A percentile compares a stretch with the other conserved stretches of the same genome.
Conservation (phyloP, 2,888 invertebrate species). For the Eristalis arbustorum region DNA sequence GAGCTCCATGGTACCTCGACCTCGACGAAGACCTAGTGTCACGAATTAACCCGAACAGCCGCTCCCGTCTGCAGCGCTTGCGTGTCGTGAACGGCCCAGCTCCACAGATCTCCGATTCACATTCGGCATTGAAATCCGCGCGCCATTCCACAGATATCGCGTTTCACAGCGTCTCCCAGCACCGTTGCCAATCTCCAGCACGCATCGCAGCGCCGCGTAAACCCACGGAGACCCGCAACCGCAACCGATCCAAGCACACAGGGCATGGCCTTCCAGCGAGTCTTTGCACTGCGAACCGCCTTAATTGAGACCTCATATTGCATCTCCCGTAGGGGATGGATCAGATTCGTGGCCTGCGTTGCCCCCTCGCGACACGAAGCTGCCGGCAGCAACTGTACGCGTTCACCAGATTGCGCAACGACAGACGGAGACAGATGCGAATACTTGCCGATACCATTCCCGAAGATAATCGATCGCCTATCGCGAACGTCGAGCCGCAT, state of each 20-base stretch:
- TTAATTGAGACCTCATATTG: slow-evolving; percentile 56
- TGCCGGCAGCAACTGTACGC: slow-evolving; percentile 28
- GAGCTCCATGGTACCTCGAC: background rate
- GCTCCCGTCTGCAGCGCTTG: background rate
- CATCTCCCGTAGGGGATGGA: slow-evolving; percentile 5
- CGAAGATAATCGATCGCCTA: slow-evolving; percentile 48
- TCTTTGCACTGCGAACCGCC: slow-evolving; percentile 39
- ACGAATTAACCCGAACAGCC: background rate
- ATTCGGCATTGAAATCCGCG: slow-evolving; percentile 57
- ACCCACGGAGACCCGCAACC: slow-evolving; percentile 40
- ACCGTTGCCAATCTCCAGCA: slow-evolving; percentile 23
- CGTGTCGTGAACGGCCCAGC: background rate
- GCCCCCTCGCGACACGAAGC: background rate
- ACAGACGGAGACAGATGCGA: slow-evolving; percentile 17
- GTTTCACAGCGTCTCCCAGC: slow-evolving; percentile 28
- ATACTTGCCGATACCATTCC: slow-evolving; percentile 52
- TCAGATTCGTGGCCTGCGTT: slow-evolving; percentile 14
- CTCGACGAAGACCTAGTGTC: background rate
- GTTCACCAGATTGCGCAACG: slow-evolving; percentile 35
- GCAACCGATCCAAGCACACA: slow-evolving; percentile 16
- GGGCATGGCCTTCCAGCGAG: slow-evolving; percentile 50
- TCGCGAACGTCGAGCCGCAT: background rate
- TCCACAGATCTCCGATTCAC: slow-evolving; percentile 13
- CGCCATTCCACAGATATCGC: slow-evolving; percentile 53
- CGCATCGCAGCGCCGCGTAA: slow-evolving; percentile 15